Evolutionary conservation across 2,113 vertebrate genomes (phyloP).

Genomic region (Phylloscopus trochiloides): DNA sequence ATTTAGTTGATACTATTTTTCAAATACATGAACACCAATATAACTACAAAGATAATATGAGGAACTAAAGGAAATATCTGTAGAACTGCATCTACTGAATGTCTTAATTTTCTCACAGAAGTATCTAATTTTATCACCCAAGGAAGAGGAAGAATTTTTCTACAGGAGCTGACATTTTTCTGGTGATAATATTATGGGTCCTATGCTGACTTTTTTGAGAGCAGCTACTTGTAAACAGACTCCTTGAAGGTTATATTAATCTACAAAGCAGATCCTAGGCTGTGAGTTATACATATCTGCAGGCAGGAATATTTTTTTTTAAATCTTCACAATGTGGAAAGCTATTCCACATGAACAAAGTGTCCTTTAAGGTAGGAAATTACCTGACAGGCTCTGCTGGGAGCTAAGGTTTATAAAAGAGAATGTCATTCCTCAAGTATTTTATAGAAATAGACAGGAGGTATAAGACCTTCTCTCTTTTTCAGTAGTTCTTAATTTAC

Average conservation of each 20-base stretch:
- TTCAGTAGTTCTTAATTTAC: background rate
- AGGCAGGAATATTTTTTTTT: background rate
- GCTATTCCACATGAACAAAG: slow-evolving; percentile 1
- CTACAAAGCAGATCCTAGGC: background rate
- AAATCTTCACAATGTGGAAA: background rate
- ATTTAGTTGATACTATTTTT: background rate
- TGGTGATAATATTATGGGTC: background rate
- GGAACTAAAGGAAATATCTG: background rate
- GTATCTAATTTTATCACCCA: background rate
- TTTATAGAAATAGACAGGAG: background rate
- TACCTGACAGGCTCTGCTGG: background rate
- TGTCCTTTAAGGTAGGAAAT: background rate
- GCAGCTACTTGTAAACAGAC: slow-evolving; percentile 6
- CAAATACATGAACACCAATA: background rate
- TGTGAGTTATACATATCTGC: slow-evolving; percentile 17
- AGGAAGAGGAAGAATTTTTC: background rate
- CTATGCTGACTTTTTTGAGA: background rate
- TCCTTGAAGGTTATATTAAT: slow-evolving; percentile 33
- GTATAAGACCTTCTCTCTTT: background rate
- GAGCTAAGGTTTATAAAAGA: background rate
- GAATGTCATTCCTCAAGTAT: background rate
- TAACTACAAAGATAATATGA: background rate
- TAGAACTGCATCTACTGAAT: background rate
- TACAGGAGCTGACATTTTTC: slow-evolving; percentile 17
- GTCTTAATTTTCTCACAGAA: background rate